Evolutionary conservation across 2,888 invertebrate species (phyloP), one percentile per base, ranked within the genome.

Genomic region (Xestoiulus laeticollis): DNA sequence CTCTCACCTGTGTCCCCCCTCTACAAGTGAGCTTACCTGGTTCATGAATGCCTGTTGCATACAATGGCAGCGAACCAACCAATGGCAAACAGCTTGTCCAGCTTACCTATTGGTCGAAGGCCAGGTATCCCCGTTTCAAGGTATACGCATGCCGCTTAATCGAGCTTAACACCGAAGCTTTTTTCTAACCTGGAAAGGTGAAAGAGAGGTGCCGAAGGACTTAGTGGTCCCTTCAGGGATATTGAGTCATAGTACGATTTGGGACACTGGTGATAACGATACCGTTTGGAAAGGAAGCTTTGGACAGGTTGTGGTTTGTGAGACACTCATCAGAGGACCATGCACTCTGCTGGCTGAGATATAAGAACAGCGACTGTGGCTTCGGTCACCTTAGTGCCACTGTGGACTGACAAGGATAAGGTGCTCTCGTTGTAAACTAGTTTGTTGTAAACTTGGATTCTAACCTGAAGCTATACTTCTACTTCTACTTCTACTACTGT

Each of bases 181-280:
- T 78, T 26, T 78, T 26, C 10, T n/a, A 14, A 30, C 22, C 30
- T 30, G 78, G 14, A 78, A n/a, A 78, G 78, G 78, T 78, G 78
- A 78, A 78, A 30, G 78, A 78, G 78, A 78, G 78, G 78, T 78
- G 78, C 78, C 78, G 78, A 78, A 78, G 78, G 78, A 78, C 78
- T 78, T 14, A 30, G 78, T 78, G 78, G 78, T 78, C 78, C 78
- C 78, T 78, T 5, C 26, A 26, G 78, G 22, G 78, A 30, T 78
- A 78, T 26, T 5, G 38, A 38, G 38, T 78, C 78, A 30, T 30
- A 78, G 26, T 30, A 26, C 22, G 6, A 26, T 78, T 30, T 78
- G 26, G 78, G 78, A 78, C 78, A 78, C 78, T 14, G 10, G 26
- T 78, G 30, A 1, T 14, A 78, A 30, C 30, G 30, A 68, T 59